Conservation (phyloP, 1,140 invertebrate genomes). For the Drosophila teissieri region DNA sequence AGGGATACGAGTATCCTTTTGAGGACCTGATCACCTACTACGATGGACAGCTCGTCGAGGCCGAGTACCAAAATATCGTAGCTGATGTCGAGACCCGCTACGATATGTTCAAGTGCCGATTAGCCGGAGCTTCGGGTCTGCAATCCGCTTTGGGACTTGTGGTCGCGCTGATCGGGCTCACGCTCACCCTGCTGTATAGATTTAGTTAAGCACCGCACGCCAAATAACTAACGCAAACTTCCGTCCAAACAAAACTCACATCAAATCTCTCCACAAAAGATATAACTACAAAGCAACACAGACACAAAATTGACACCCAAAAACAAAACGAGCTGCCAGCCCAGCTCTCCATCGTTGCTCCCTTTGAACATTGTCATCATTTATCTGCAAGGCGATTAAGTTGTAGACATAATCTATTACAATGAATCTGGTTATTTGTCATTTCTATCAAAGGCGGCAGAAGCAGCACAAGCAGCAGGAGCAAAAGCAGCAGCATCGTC, state of each 20-base stretch:
- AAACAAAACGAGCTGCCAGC: slow-evolving; percentile 72
- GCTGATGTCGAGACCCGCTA: slow-evolving; percentile 91
- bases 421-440: slow-evolving; percentile 85
- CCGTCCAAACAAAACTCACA: slow-evolving; percentile 64
- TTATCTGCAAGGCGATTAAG: slow-evolving; percentile 85
- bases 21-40: slow-evolving; percentile 97
- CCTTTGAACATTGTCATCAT: slow-evolving; percentile 83
- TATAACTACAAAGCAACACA: slow-evolving; percentile 56
- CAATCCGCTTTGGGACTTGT: slow-evolving; percentile 85
- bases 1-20: slow-evolving; percentile 98
- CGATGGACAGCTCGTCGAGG: slow-evolving; percentile 97
- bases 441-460: slow-evolving; percentile 76
- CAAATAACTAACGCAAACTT: slow-evolving; percentile 63
- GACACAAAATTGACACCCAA: slow-evolving; percentile 81
- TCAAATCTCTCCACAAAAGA: slow-evolving; percentile 53
- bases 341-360: slow-evolving; percentile 35
- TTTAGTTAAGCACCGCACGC: slow-evolving; percentile 69
- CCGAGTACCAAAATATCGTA: slow-evolving; percentile 95
- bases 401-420: slow-evolving; percentile 85
- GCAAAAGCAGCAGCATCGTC: slow-evolving; percentile 23
- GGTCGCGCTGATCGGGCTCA: slow-evolving; percentile 71
- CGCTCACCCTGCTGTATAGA: slow-evolving; percentile 75
- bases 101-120: slow-evolving; percentile 95
- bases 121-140: slow-evolving; percentile 91
- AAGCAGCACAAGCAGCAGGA: slow-evolving; percentile 14